Base-by-base conservation (phyloP, 2,888 invertebrate species). In the Chymomyza procnemis region DNA sequence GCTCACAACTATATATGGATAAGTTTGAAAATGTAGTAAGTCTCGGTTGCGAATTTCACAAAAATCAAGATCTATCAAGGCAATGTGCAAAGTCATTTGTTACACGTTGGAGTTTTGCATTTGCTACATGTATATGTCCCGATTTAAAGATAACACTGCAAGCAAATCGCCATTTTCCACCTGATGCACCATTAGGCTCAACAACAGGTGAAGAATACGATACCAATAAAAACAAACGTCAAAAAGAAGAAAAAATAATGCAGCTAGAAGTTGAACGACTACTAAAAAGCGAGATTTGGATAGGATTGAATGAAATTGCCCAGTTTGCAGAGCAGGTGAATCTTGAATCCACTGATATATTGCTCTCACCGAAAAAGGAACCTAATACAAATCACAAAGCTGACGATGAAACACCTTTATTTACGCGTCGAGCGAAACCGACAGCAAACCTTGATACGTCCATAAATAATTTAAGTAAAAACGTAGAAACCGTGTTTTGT, bases 31-130 rank as follows among this genome's bases (percentile, higher is more conserved):
- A 16, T 46, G 26, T 60, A 1, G 1, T 54, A 3, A 34, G 61
- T 4, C 61, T 74, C 12, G 60, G 61, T 34, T 75, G 71, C 21
- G 57, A 67, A 14, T 54, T 47, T 19, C 74, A 76, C 21, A 61
- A 59, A 12, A 6, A 56, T 12, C 47, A 14, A 1, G 50, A 65
- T 59, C 47, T 62, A 4, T 5, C 57, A 0, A 58, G 55, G 4
- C 48, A 68, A 16, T 76, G 74, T 61, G 61, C 74, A 2, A 64
- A 70, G 19, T 62, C 76, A 0, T 30, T 50, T 14, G 74, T 76
- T 1, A 76, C 60, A 2, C 69, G 69, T 19, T 76, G 76, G 76
- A 58, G 61, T 12, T 74, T 54, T 18, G 50, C 22, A 14, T 76
- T 76, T 58, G 58, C 76, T 26, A n/a, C 3, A 1, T 62, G 67